Evolutionary conservation across 92 coral and sea anemone genomes (phyloP), one percentile per base, ranked within the genome.

Genomic region (Phenganax stokvisi): DNA sequence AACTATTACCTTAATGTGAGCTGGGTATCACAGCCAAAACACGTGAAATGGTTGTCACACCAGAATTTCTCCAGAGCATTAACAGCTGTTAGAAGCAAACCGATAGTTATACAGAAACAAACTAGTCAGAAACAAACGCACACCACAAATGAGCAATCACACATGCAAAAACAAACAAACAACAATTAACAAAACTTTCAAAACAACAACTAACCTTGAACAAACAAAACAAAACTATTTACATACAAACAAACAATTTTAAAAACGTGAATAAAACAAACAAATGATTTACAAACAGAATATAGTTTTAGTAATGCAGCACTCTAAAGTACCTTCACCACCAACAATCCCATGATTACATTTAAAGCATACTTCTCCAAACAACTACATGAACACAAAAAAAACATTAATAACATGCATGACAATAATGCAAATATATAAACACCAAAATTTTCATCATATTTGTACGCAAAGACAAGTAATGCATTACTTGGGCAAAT

Each of bases 331-430:
- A n/a, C 65, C 82, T 93, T 94, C 83, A 92, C 98, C 97, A 60
- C 97, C 98, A 76, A 90, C 89, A 86, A 94, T 94, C 13, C 97
- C 98, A 68, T 87, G 92, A 80, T 94, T 94, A 84, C 98, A 94
- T 83, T 92, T 97, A 84, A 94, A 94, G 82, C 98, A 94, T 10
- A 94, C 88, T 83, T 94, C 98, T 67, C 98, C 98, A 88, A 92
- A 94, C 80, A 94, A 77, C 98, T 94, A 77, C 29, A 66, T 37
- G 3, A 47, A 17, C 59, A 9, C 80, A 75, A 72, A 52, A 72
- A 72, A 2, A 72, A 47, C 11, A 51, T 47, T 59, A 37, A 51
- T 47, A 20, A 51, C 59, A 29, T 52, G n/a, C 44, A 28, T 3
- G 27, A 47, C 57, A 3, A 59, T 12, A 59, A 59, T 59, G 25